Percentiles rank a stretch among this genome's conserved stretches.
Conservation (phyloP, 2,113 vertebrate species). For the Struthidea cinerea region DNA sequence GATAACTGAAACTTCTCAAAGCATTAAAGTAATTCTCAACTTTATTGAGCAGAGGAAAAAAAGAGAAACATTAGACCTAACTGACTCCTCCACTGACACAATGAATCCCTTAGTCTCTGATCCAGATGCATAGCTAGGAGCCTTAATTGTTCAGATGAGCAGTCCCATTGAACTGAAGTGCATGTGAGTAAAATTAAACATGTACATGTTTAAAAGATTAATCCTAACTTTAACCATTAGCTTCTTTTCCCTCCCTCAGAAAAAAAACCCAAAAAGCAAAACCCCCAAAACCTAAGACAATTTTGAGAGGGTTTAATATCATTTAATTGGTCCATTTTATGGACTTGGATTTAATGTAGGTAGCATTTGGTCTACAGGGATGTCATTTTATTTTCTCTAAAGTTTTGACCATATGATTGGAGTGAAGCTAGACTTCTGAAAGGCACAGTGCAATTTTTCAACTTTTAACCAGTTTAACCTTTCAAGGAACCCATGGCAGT, state of each 20-base stretch:
- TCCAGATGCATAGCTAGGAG: neutral
- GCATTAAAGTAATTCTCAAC: neutral
- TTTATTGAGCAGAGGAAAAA: neutral
- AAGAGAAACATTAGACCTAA: neutral
- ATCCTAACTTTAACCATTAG: neutral
- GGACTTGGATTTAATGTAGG: neutral
- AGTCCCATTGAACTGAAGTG: neutral
- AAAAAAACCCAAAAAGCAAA: accelerated
- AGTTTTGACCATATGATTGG: neutral
- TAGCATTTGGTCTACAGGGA: neutral
- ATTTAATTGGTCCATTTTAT: neutral
- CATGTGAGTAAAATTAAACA: neutral
- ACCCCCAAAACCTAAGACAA: neutral
- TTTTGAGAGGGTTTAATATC: neutral
- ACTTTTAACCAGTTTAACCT: slow-evolving; percentile 1
- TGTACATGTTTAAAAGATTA: neutral
- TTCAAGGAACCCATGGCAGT: neutral
- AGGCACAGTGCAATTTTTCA: neutral
- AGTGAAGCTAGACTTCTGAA: neutral
- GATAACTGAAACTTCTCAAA: neutral
- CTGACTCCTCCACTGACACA: neutral
- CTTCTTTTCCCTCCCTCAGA: neutral
- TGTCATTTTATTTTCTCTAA: neutral
- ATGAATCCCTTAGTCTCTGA: neutral
- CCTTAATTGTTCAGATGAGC: neutral